These are phyloP conservation scores for Lochmaea crataegi DNA, from an alignment of 2,888 invertebrate genomes.

Conservation along the genomic window DNA sequence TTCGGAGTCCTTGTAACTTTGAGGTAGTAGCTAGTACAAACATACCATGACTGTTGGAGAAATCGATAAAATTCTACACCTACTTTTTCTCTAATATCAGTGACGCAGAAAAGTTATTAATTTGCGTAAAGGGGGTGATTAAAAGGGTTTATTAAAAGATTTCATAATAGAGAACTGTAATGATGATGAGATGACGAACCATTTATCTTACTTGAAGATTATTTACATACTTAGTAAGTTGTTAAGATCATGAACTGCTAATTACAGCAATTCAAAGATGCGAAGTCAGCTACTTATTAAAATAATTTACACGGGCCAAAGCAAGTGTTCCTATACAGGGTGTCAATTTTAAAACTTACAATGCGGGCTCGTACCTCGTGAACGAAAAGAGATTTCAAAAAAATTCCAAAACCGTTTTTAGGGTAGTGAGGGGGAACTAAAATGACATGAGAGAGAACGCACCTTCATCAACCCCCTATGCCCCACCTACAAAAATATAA, in stretches of 20 bases:
- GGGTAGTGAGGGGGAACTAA: no score
- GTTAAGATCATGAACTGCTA: not conserved
- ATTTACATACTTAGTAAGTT: not conserved
- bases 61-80: conserved; percentile 29
- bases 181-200: not conserved
- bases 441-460: no score
- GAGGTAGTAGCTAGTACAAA: conserved; percentile 30
- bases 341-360: no score
- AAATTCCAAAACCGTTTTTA: no score
- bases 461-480: no score
- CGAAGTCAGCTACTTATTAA: no score
- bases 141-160: not conserved
- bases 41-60: conserved; percentile 24
- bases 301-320: no score
- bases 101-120: not conserved
- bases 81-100: conserved; percentile 21
- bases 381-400: no score
- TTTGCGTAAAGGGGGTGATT: not conserved
- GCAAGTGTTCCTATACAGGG: no score
- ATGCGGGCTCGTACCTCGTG: no score
- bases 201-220: not conserved
- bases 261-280: no score
- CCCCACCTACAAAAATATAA: no score
- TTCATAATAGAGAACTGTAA: not conserved
- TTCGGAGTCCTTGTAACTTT: conserved; percentile 31